Base-by-base conservation (phyloP, 2,113 vertebrate species). In the Sarotherodon lohbergeri region DNA sequence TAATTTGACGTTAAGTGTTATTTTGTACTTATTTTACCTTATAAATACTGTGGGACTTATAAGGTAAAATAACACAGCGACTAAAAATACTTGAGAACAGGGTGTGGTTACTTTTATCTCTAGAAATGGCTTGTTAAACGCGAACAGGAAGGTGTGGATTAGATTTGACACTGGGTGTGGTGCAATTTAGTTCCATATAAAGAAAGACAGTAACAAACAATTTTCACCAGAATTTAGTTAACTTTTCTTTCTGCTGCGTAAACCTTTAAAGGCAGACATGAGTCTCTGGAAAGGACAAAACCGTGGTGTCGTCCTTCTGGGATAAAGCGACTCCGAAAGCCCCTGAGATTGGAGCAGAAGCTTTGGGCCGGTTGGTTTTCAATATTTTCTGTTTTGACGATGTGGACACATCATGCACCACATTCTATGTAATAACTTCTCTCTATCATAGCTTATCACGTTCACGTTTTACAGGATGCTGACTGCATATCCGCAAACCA, bases 251-350 rank as follows among this genome's bases (percentile, higher is more conserved):
- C 22, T 32, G 16, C 54, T 29, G 48, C 9, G 46, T 34, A 5
- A 71, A 82, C 41, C 3, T 34, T 22, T n/a, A 86, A 86, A 71
- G 6, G 34, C 79, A 91, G 27, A 13, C 55, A 97, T 97, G 97
- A 96, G 87, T 91, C 94, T 97, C 90, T 0, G 5, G 14, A 1
- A 36, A 0, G 1, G 97, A 98, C 90, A 93, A 94, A 83, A 0
- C 0, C 46, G 4, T 86, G 24, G 92, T 97, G 82, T 95, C 92
- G 86, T 4, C 1, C 7, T 5, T 95, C 27, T 97, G 97, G 95
- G 0, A 0, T 41, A 96, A 97, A 88, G 10, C 94, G 13, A 6
- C 54, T 1, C 1, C 36, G 19, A 93, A 95, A 0, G n/a, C 55
- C 5, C 93, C 88, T 0, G 80, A 93, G 0, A 91, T 94, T 2